Evolutionary conservation across 1,140 invertebrate species (phyloP).

Genomic region (Brachionus plicatilis): DNA sequence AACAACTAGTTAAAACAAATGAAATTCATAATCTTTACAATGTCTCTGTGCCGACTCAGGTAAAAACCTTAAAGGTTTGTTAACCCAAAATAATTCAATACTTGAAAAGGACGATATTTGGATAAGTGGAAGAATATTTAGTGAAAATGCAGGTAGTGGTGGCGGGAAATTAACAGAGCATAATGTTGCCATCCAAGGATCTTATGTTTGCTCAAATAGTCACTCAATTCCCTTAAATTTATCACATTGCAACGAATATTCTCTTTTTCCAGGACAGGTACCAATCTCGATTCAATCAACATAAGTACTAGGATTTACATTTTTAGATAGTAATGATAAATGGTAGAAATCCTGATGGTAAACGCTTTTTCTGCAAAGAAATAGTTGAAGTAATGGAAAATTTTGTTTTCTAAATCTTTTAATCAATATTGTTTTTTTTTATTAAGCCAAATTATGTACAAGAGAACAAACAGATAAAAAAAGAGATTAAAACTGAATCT

Average conservation of each 20-base stretch:
- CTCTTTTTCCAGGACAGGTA: conserved; percentile 39
- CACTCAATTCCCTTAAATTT: conserved; percentile 23
- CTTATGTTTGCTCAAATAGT: conserved; percentile 30
- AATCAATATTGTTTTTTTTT: neutral
- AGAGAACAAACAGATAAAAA: conserved; percentile 8
- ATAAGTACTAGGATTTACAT: neutral
- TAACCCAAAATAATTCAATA: neutral
- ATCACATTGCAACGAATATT: conserved; percentile 1
- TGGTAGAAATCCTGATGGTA: conserved; percentile 27
- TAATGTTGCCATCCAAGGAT: conserved; percentile 32
- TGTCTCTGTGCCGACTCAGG: conserved; percentile 24
- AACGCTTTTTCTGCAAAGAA: conserved; percentile 27
- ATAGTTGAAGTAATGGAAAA: neutral
- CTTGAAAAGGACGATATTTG: conserved; percentile 24
- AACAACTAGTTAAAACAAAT: conserved; percentile 23
- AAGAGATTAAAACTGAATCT: neutral
- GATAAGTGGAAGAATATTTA: conserved; percentile 37
- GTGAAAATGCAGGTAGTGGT: conserved; percentile 28
- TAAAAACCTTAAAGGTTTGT: neutral
- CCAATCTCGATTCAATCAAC: neutral
- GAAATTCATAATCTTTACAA: conserved; percentile 26
- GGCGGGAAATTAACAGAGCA: conserved; percentile 35
- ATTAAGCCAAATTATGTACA: neutral
- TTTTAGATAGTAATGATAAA: conserved; percentile 32
- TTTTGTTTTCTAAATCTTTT: neutral